Evolutionary conservation across 2,113 vertebrate genomes (phyloP), one percentile per base, ranked within the genome.

Genomic region (Sebastes fasciatus): DNA sequence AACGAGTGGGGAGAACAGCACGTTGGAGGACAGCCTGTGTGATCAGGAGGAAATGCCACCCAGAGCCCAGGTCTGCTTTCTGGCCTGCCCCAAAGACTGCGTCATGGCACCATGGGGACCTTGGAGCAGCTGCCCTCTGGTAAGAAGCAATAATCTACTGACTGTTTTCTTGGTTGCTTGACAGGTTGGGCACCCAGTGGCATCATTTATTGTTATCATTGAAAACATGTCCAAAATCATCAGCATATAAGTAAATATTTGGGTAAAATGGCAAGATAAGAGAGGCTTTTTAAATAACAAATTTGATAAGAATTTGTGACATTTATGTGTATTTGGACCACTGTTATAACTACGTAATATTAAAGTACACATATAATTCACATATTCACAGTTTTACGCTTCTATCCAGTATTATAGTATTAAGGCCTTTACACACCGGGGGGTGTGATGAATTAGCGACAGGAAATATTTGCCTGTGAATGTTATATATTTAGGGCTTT

Each of bases 101-200:
- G 97, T 97, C 1, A 91, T 97, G 93, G 96, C 97, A 14, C 92
- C 95, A 16, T 99, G 98, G 98, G 97, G 96, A 77, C 92, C 89
- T 0, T 99, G 98, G 98, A 99, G 94, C 94, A 84, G 51, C 3
- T 99, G 98, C 86, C 95, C 97, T 0, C 94, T 93, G 96, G 98
- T 99, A 95, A 90, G 88, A 77, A 58, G 2, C 45, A 49, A 45
- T 21, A 11, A 48, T 23, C 52, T 8, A 54, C 0, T 66, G 4
- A 21, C 10, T 3, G 1, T 26, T 54, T 54, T 69, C 40, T 14
- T 45, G 45, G 10, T 46, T 49, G 54, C 14, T 19, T 71, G 34
- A 73, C 16, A 74, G 19, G 60, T 77, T 46, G n/a, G 65, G n/a
- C n/a, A 4, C 1, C 62, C 48, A 78, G 17, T 6, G 12, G 2